These are phyloP conservation scores for Strigamia transsilvanica DNA, from an alignment of 2,888 invertebrate species.

Conservation along the genomic window DNA sequence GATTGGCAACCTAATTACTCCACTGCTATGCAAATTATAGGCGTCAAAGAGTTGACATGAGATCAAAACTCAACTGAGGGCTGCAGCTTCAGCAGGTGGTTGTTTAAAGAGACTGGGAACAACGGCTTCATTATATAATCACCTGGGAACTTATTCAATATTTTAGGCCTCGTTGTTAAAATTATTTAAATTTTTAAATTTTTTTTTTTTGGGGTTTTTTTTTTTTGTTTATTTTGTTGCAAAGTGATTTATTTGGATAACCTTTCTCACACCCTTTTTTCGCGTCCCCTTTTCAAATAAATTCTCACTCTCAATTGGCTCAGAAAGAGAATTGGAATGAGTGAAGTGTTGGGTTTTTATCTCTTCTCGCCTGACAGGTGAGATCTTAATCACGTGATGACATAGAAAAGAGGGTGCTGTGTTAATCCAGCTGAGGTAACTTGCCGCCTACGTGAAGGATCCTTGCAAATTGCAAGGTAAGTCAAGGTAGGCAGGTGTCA, in stretches of 20 bases:
- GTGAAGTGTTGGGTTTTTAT: conserved; percentile 32
- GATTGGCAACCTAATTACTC: not conserved
- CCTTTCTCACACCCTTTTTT: conserved; percentile 12
- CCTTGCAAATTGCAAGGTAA: conserved; percentile 13
- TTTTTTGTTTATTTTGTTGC: not conserved
- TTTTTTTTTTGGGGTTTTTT: not conserved
- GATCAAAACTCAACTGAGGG: not conserved
- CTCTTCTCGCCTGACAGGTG: conserved; percentile 38
- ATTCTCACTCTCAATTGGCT: not conserved
- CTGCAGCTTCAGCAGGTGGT: not conserved
- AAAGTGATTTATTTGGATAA: conserved; percentile 5
- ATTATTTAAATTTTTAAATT: not conserved
- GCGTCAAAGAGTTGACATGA: conserved; percentile 11
- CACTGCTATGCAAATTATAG: conserved; percentile 1
- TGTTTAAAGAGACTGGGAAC: not conserved
- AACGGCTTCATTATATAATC: not conserved
- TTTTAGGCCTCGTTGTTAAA: no score
- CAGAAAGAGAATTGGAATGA: conserved; percentile 16
- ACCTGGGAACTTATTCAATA: no score
- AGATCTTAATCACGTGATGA: conserved; percentile 45
- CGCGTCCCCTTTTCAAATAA: not conserved
- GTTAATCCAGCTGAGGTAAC: conserved; percentile 28
- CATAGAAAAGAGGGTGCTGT: conserved; percentile 43
- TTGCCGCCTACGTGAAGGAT: conserved; percentile 32
- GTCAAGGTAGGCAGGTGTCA: conserved; percentile 41